Evolutionary conservation across 2,888 invertebrate species (phyloP).

Genomic region (Cylloceria caligata): DNA sequence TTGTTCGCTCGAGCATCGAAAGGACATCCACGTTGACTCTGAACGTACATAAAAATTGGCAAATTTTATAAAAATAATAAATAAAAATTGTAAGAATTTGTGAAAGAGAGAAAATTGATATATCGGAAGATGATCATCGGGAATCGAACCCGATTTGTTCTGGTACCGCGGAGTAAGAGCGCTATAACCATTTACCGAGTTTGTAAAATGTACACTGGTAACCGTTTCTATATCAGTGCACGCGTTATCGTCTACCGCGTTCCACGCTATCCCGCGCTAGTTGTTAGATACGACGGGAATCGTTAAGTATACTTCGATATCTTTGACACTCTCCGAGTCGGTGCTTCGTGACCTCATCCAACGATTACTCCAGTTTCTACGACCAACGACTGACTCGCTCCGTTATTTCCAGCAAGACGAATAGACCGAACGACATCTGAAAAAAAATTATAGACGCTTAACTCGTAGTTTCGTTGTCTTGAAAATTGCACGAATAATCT

Average conservation of each 20-base stretch:
- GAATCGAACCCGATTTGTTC: too few species aligned
- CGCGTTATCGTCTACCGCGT: conserved; percentile 58
- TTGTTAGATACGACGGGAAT: conserved; percentile 67
- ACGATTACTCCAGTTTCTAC: conserved; percentile 54
- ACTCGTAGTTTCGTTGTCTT: not conserved
- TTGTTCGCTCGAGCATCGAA: conserved; percentile 59
- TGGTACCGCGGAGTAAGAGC: too few species aligned
- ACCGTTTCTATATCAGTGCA: conserved; percentile 69
- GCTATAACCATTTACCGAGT: too few species aligned
- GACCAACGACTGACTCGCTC: conserved; percentile 2
- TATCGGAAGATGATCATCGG: too few species aligned
- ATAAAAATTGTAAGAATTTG: not conserved
- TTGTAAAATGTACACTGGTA: too few species aligned
- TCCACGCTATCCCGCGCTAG: conserved; percentile 69
- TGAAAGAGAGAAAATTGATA: too few species aligned
- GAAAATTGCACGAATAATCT: not conserved
- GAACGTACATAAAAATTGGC: not conserved
- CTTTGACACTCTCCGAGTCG: not conserved
- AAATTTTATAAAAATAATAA: not conserved
- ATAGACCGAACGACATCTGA: conserved; percentile 70
- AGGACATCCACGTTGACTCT: conserved; percentile 77
- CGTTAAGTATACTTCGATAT: conserved; percentile 68
- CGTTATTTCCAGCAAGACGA: conserved; percentile 49
- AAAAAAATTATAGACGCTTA: not conserved
- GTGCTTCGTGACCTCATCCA: conserved; percentile 72